phyloP scores from a whole-genome alignment of 2,113 vertebrate species.

The Damaliscus lunatus region DNA sequence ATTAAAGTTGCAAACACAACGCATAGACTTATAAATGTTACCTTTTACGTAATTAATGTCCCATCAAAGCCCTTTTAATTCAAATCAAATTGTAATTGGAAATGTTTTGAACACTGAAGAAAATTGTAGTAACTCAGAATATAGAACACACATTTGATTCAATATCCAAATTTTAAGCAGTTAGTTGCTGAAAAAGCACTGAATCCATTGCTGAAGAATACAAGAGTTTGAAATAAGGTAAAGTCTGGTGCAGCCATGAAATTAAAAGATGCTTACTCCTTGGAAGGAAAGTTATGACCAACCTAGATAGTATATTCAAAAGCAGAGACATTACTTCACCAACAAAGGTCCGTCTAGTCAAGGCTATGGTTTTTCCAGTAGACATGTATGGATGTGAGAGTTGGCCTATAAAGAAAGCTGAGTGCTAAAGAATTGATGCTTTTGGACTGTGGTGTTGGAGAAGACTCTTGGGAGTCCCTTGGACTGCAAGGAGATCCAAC shows the following conservation, averaged over 20 bases:
- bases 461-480: too few species aligned
- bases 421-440: too few species aligned
- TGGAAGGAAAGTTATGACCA: too few species aligned
- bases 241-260: not conserved
- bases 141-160: not conserved
- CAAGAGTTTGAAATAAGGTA: not conserved
- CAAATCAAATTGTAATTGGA: constrained; percentile 73
- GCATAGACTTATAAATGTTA: constrained; percentile 80
- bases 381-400: too few species aligned
- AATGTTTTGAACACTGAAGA: constrained; percentile 30
- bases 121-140: not conserved
- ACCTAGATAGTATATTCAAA: too few species aligned
- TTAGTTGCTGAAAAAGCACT: not conserved
- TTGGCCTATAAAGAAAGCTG: too few species aligned
- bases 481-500: too few species aligned
- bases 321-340: too few species aligned
- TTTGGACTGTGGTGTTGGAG: too few species aligned
- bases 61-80: constrained; percentile 76
- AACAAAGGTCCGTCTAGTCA: too few species aligned
- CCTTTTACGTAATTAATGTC: constrained; percentile 80
- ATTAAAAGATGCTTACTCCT: too few species aligned
- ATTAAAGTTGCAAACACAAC: constrained; percentile 79
- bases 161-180: not conserved
- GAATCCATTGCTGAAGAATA: not conserved
- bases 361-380: too few species aligned